phyloP scores from a whole-genome alignment of 2,888 invertebrate species.

The Melipona bicolor region DNA sequence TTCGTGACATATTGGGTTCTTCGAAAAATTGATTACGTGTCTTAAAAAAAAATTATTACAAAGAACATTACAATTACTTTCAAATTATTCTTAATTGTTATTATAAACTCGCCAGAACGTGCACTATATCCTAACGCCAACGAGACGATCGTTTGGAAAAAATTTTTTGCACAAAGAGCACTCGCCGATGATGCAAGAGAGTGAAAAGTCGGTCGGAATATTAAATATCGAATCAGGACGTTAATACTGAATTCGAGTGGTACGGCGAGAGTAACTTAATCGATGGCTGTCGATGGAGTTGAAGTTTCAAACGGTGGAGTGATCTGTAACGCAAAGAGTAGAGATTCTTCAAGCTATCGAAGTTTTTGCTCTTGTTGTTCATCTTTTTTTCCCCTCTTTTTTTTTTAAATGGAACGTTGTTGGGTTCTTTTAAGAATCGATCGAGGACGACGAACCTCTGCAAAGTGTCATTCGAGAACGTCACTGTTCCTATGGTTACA shows the following conservation, averaged over 20 bases:
- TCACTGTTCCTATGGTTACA: constrained; percentile 9
- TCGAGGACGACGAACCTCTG: neutral
- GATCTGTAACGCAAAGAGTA: neutral
- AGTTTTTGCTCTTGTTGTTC: neutral
- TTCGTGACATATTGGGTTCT: too few relatives aligned
- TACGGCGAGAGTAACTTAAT: neutral
- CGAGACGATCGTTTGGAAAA: neutral
- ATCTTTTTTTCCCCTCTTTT: too few relatives aligned
- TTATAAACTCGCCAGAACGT: too few relatives aligned
- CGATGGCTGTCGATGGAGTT: neutral
- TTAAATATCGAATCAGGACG: constrained; percentile 19
- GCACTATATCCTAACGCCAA: too few relatives aligned
- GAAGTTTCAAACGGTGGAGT: neutral
- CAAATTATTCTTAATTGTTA: too few relatives aligned
- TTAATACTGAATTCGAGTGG: neutral
- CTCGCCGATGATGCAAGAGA: neutral
- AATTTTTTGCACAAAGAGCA: neutral
- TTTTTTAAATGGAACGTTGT: neutral
- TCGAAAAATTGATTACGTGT: too few relatives aligned
- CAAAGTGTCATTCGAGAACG: neutral
- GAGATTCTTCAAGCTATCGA: neutral
- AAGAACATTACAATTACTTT: too few relatives aligned
- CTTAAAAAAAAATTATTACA: too few relatives aligned
- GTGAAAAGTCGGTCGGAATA: neutral
- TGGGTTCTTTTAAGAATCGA: neutral